These are phyloP conservation scores for Apeira syringaria DNA, from an alignment of 2,888 invertebrate species.

Conservation along the genomic window DNA sequence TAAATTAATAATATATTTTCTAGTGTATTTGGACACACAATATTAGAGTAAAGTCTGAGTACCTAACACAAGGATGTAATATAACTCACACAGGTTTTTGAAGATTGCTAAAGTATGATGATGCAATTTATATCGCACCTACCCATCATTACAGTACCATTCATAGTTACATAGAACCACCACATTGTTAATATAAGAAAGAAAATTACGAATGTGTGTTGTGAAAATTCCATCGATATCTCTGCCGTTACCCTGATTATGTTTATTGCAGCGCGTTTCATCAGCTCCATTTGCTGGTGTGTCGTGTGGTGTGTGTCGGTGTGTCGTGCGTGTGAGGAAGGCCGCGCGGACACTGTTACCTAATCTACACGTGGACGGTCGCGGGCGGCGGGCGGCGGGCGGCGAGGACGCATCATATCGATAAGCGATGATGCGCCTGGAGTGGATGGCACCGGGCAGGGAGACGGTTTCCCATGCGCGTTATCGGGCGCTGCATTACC, in stretches of 20 bases:
- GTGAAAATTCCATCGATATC: not conserved
- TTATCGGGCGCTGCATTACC: constrained; percentile 59
- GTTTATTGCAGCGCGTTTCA: not conserved
- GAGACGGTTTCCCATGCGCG: constrained; percentile 60
- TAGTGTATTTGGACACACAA: too few species aligned
- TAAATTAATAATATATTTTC: too few species aligned
- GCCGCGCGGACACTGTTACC: not conserved
- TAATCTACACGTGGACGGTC: constrained; percentile 3
- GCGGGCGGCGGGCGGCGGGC: not conserved
- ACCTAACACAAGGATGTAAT: too few species aligned
- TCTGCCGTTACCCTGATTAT: not conserved
- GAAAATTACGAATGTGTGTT: too few species aligned
- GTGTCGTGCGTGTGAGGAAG: not conserved
- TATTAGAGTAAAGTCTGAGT: too few species aligned
- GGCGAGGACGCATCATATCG: not conserved
- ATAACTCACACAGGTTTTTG: too few species aligned
- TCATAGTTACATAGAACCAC: too few species aligned
- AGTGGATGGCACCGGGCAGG: constrained; percentile 37
- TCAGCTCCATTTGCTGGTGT: not conserved
- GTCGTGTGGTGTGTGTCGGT: not conserved
- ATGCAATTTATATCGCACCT: too few species aligned
- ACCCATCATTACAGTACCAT: too few species aligned
- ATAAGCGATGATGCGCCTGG: constrained; percentile 3
- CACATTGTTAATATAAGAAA: too few species aligned
- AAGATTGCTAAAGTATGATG: too few species aligned